Base-by-base conservation (phyloP, 2,797 vertebrate species). In the Chanos chanos region DNA sequence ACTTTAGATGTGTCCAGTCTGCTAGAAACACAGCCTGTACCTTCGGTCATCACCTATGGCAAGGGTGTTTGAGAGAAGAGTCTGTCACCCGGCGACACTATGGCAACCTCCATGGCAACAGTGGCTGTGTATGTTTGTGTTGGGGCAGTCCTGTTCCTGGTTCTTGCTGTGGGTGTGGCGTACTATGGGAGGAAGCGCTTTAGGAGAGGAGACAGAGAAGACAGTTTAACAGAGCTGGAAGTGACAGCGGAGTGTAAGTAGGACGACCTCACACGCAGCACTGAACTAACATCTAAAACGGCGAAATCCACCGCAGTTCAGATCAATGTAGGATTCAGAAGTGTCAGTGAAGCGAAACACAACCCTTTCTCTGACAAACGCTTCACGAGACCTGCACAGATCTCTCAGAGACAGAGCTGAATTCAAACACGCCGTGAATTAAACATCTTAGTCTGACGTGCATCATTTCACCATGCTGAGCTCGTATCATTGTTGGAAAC, bases 1-100 rank as follows among this genome's bases (percentile, higher is more conserved):
- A 58, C 34, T 50, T 18, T 70, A 95, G 94, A 97, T 73, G 83
- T 93, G 52, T 89, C 90, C 0, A 40, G 85, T 58, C 86, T 96
- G 47, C 79, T 88, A 70, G 39, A 36, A 25, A 61, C 82, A 39
- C 68, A 85, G 52, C 61, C 73, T 0, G 13, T 72, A 4, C 75
- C 81, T 4, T 25, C 4, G 5, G 30, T 78, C 4, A 52, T 18
- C 0, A 56, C 49, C 22, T 71, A 43, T n/a, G 10, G 83, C 27
- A 56, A 78, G 12, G 71, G 33, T 19, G 83, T 76, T 67, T 77
- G 75, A 52, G 79, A 31, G 43, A 85, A 68, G 68, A 87, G 87
- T 24, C 73, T 80, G 2, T 73, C 55, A 2, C 5, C 69, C 2
- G 1, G 82, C 85, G 36, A 78, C 74, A 9, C 55, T 50, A 4